Base-by-base conservation (phyloP, 2,113 vertebrate genomes). In the Myotis brandtii region DNA sequence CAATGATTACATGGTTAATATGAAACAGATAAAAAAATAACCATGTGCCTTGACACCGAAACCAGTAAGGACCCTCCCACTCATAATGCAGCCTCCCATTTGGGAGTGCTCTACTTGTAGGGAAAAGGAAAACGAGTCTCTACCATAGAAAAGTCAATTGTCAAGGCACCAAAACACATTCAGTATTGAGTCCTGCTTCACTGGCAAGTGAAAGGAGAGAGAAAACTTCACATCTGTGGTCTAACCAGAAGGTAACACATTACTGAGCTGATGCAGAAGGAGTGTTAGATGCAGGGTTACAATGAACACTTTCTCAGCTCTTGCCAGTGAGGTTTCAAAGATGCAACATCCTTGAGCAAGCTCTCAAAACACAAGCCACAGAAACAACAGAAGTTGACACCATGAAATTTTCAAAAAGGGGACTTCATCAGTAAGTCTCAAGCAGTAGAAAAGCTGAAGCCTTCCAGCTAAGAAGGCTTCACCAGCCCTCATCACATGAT, bases 291-390 rank as follows among this genome's bases (percentile, higher is more conserved):
- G 72, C 30, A 64, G 18, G 40, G 54, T 76, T 69, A 73, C 59
- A 40, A 76, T 72, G 67, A 95, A 95, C 40, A 96, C 72, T 73
- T 80, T 93, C 89, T 83, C 94, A 86, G 72, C 73, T 86, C 93
- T 84, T 95, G 89, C 94, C 73, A 70, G 86, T 79, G 76, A 86
- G 93, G 77, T 88, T 96, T 89, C 93, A 96, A 86, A 95, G 94
- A 70, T 25, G 93, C 76, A 90, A 94, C 34, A n/a, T 76, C 80
- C 20, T 54, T 34, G 9, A 6, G 13, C 50, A 37, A 84, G 85
- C 52, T 59, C 40, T 27, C 43, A 46, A 90, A 87, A 84, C 40
- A 52, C 34, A 90, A 93, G 81, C 70, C 96, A 88, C 32, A 93
- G 37, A 85, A 92, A 92, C 59, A 96, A 84, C 5, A 75, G n/a